A percentile compares a stretch with the other conserved stretches of the same genome.
Evolutionary conservation across 2,113 vertebrate species (phyloP).

Genomic region (Oryzias curvinotus): DNA sequence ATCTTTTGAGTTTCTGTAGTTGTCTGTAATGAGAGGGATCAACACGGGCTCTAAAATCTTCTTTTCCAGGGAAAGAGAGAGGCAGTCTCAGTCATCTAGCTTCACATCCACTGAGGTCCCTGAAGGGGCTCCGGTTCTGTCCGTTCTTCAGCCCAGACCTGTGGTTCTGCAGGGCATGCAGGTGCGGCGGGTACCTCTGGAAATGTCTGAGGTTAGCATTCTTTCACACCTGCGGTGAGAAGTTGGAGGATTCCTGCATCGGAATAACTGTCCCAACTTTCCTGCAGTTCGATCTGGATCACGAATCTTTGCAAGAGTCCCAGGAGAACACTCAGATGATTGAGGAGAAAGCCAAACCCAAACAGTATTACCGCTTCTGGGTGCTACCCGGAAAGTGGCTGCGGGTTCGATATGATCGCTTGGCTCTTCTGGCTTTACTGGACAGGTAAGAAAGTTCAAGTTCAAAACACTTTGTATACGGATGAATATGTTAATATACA

Average conservation of each 20-base stretch:
- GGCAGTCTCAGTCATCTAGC: conserved; percentile 90
- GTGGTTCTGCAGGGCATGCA: conserved; percentile 91
- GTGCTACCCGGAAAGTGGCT: conserved; percentile 94
- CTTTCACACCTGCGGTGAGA: conserved; percentile 1
- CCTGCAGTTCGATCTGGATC: conserved; percentile 87
- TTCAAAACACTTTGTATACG: too few species aligned
- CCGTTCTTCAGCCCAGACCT: conserved; percentile 83
- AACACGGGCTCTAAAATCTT: conserved; percentile 7
- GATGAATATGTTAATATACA: too few species aligned
- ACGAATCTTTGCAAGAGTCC: conserved; percentile 89
- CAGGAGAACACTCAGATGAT: conserved; percentile 93
- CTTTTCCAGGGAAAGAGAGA: conserved; percentile 78
- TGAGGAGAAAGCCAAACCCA: conserved; percentile 88
- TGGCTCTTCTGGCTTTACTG: conserved; percentile 94
- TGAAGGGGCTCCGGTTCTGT: conserved; percentile 80
- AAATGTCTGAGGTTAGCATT: conserved; percentile 79
- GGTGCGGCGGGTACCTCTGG: conserved; percentile 87
- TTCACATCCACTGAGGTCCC: conserved; percentile 89
- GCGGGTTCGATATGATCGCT: conserved; percentile 93
- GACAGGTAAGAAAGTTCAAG: conserved; percentile 81
- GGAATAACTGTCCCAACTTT: neutral
- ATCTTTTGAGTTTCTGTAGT: neutral
- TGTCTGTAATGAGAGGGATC: neutral
- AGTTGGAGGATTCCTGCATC: neutral
- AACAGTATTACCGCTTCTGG: conserved; percentile 98